Percentiles rank a stretch among this genome's conserved stretches.
phyloP scores from a whole-genome alignment of 2,113 vertebrate species.

The Microcebus jonahi region DNA sequence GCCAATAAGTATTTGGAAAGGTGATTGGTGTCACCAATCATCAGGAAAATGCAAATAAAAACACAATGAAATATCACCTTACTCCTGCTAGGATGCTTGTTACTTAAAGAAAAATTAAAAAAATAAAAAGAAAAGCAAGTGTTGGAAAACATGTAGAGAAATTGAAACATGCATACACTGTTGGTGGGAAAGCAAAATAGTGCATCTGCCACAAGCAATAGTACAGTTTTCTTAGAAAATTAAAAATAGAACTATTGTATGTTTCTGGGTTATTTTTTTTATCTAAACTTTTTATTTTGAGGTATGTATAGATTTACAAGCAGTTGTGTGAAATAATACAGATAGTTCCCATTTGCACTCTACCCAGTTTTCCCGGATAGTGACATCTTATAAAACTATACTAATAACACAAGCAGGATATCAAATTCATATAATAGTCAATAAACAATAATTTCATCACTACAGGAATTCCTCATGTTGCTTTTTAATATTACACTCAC shows the following conservation, averaged over 20 bases:
- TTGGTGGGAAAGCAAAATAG: not conserved
- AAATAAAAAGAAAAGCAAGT: not conserved
- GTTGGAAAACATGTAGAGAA: not conserved
- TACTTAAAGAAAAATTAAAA: not conserved
- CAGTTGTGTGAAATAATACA: not conserved
- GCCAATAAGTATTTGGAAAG: not conserved
- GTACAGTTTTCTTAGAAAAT: not conserved
- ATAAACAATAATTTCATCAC: not conserved
- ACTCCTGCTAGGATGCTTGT: not conserved
- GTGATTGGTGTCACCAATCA: not conserved
- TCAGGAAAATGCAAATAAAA: not conserved
- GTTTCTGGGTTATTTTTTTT: not conserved
- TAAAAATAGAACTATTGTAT: not conserved
- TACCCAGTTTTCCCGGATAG: not conserved
- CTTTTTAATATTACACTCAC: not conserved
- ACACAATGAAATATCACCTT: not conserved
- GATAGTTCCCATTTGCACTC: not conserved
- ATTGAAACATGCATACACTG: not conserved
- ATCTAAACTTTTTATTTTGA: not conserved
- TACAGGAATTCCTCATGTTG: not conserved
- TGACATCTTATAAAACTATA: not conserved
- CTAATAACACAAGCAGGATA: not conserved
- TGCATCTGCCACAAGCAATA: not conserved
- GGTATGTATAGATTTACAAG: not conserved
- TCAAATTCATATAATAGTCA: not conserved